A percentile compares a stretch with the other conserved stretches of the same genome.
phyloP scores from a whole-genome alignment of 2,797 vertebrate genomes.

The Remorina albescens region DNA sequence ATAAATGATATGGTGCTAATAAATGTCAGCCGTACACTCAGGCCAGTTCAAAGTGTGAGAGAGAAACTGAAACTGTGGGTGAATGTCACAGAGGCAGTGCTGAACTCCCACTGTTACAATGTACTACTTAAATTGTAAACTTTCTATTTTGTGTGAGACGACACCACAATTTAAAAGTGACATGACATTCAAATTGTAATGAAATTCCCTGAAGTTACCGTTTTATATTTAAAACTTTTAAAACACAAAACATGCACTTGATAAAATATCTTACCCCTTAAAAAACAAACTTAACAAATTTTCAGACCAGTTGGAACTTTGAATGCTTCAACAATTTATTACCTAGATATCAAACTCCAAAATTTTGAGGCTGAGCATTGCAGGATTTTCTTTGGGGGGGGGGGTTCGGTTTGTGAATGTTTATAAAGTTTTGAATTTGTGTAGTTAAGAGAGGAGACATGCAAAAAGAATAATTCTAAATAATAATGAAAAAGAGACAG shows the following conservation, averaged over 20 bases:
- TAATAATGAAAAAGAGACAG: no score
- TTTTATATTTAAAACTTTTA: no score
- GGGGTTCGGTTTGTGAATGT: background rate
- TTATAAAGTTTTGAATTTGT: conserved; percentile 5
- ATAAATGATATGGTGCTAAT: conserved; percentile 10
- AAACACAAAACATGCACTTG: background rate
- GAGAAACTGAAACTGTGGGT: background rate
- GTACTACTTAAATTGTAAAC: background rate
- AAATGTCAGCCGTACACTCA: background rate
- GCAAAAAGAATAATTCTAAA: background rate
- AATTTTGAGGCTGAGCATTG: conserved; percentile 28
- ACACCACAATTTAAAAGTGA: background rate
- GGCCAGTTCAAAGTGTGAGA: background rate
- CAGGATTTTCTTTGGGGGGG: background rate
- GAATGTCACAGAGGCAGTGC: background rate
- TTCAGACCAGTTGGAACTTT: conserved; percentile 11
- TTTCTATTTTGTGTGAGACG: background rate
- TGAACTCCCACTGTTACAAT: no score
- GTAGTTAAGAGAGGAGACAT: background rate
- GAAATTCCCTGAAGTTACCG: no score
- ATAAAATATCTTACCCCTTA: background rate
- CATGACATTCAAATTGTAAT: background rate
- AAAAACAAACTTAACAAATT: conserved; percentile 4
- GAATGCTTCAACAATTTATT: conserved; percentile 25
- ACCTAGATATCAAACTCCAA: no score